Conservation (phyloP, 2,888 invertebrate genomes). For the Tetheella fluctuosa region DNA sequence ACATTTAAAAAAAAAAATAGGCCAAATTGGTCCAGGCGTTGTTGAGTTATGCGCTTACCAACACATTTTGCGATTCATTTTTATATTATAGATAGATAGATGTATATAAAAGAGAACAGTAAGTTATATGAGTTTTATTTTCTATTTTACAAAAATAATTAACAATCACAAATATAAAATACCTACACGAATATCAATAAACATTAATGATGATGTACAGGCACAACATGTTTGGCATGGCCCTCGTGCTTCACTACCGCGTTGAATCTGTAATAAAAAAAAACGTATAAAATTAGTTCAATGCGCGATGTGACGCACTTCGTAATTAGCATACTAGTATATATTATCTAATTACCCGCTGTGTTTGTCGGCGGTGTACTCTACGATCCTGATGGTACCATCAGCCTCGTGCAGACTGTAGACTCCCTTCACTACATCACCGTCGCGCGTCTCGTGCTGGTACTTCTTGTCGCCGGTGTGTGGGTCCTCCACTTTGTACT, state of each 20-base stretch:
- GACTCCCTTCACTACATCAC: slow-evolving; percentile 64
- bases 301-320: background rate
- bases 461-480: slow-evolving; percentile 60
- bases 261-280: slow-evolving; percentile 20
- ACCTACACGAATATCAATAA: background rate
- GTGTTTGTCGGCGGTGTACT: slow-evolving; percentile 74
- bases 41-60: no score
- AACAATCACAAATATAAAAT: background rate
- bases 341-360: slow-evolving; percentile 38
- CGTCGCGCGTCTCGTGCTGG: slow-evolving; percentile 57
- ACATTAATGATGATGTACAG: slow-evolving; percentile 33
- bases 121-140: background rate
- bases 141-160: background rate
- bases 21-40: no score
- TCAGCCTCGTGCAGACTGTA: slow-evolving; percentile 78
- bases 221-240: slow-evolving; percentile 41
- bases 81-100: background rate
- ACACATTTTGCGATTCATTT: background rate
- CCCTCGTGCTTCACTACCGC: slow-evolving; percentile 31
- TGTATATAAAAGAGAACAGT: no score
- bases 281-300: slow-evolving; percentile 9
- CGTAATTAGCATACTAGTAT: background rate
- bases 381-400: slow-evolving; percentile 74
- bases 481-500: slow-evolving; percentile 47
- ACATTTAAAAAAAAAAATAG: no score